Conservation (phyloP, 2,888 invertebrate genomes). For the Melipona bicolor region DNA sequence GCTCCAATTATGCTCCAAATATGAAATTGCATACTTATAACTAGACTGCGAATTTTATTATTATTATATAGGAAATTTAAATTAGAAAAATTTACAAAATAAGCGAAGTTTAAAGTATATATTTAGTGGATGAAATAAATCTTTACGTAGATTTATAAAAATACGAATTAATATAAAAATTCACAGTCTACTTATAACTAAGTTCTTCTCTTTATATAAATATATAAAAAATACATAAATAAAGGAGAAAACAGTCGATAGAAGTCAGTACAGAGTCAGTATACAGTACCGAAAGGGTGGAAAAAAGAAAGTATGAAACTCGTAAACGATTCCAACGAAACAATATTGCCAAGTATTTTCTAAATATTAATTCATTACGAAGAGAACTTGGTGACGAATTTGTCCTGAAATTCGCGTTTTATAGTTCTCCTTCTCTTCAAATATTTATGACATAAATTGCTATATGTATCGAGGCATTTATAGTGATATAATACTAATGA, state of each 20-base stretch:
- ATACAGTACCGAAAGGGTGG: conserved; percentile 25
- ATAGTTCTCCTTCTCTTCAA: conserved; percentile 20
- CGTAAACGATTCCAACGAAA: background rate
- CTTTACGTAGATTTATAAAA: too few species aligned
- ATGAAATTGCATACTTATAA: too few species aligned
- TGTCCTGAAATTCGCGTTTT: conserved; percentile 26
- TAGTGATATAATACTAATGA: background rate
- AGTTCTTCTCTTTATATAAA: background rate
- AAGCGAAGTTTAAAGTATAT: too few species aligned
- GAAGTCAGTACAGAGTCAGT: too few species aligned
- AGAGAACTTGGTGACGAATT: conserved; percentile 34
- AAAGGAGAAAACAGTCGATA: background rate
- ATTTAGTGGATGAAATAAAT: too few species aligned
- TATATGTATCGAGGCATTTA: conserved; percentile 29
- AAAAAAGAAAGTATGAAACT: background rate
- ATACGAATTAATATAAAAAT: too few species aligned
- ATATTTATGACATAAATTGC: background rate
- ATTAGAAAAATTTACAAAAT: too few species aligned
- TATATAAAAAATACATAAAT: background rate
- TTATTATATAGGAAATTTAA: too few species aligned
- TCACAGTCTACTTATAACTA: too few species aligned
- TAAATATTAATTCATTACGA: background rate
- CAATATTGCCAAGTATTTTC: background rate
- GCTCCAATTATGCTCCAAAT: too few species aligned
- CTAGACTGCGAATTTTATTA: too few species aligned